phyloP scores from a whole-genome alignment of 2,888 invertebrate genomes.

The Listrodromus nycthemerus region DNA sequence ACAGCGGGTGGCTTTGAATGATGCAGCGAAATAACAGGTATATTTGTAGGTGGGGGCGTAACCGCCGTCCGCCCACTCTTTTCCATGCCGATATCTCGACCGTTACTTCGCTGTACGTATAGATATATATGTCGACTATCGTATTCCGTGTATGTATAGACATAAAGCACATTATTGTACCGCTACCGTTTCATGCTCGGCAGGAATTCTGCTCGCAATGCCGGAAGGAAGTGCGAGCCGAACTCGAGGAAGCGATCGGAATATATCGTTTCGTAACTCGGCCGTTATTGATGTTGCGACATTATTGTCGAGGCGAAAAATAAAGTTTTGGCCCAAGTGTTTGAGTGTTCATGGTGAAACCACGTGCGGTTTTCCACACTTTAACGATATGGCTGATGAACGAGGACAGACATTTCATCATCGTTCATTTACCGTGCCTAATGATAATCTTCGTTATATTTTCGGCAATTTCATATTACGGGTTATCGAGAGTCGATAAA shows the following conservation, averaged over 20 bases:
- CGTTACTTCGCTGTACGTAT: conserved; percentile 32
- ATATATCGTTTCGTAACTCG: conserved; percentile 16
- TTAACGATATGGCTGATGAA: too few species aligned
- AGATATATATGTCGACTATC: background rate
- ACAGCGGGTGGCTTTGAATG: conserved; percentile 56
- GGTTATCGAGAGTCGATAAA: background rate
- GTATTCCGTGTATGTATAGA: background rate
- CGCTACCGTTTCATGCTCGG: conserved; percentile 27
- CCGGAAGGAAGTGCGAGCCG: conserved; percentile 47
- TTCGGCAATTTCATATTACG: too few species aligned
- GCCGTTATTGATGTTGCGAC: conserved; percentile 1
- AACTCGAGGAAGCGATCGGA: conserved; percentile 16
- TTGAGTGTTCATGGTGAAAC: background rate
- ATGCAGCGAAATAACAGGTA: conserved; percentile 61
- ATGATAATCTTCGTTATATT: too few species aligned
- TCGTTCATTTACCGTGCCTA: too few species aligned
- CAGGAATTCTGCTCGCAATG: conserved; percentile 30
- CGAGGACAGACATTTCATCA: too few species aligned
- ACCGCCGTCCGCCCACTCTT: conserved; percentile 40
- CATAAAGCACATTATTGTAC: conserved; percentile 15
- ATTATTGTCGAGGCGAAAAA: background rate
- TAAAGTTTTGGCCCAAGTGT: background rate
- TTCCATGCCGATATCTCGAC: conserved; percentile 33
- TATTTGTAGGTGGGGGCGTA: conserved; percentile 33
- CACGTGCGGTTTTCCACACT: too few species aligned